Evolutionary conservation across 2,797 vertebrate species (phyloP).

Genomic region (Sebastes diaconus): DNA sequence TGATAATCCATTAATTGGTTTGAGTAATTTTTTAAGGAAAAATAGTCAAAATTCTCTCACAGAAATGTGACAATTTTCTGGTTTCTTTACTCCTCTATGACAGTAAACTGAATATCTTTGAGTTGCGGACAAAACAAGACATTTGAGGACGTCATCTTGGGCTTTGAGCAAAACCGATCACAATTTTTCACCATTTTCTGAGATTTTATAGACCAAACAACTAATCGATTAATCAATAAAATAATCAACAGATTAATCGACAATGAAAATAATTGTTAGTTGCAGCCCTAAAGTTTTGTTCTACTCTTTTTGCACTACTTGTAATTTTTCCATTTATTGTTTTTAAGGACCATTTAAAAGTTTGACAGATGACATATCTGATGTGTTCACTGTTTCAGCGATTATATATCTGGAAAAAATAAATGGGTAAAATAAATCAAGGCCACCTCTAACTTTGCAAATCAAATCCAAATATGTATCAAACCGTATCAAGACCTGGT

Average conservation of each 20-base stretch:
- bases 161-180: too few species aligned
- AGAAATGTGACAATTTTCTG: fast-evolving
- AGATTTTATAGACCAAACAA: too few species aligned
- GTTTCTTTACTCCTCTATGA: too few species aligned
- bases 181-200: fast-evolving
- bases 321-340: not conserved
- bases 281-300: not conserved
- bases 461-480: not conserved
- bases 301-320: not conserved
- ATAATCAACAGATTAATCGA: too few species aligned
- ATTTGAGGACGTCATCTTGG: too few species aligned
- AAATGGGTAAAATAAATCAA: constrained; percentile 2
- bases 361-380: not conserved
- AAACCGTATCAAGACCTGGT: not conserved
- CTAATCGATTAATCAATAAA: too few species aligned
- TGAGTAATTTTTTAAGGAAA: too few species aligned
- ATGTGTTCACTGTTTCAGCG: not conserved
- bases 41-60: too few species aligned
- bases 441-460: not conserved
- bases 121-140: too few species aligned
- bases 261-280: too few species aligned
- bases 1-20: too few species aligned
- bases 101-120: too few species aligned
- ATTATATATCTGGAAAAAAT: not conserved
- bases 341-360: not conserved